Conservation (phyloP, 2,113 vertebrate species). For the Muscicapa adusta region DNA sequence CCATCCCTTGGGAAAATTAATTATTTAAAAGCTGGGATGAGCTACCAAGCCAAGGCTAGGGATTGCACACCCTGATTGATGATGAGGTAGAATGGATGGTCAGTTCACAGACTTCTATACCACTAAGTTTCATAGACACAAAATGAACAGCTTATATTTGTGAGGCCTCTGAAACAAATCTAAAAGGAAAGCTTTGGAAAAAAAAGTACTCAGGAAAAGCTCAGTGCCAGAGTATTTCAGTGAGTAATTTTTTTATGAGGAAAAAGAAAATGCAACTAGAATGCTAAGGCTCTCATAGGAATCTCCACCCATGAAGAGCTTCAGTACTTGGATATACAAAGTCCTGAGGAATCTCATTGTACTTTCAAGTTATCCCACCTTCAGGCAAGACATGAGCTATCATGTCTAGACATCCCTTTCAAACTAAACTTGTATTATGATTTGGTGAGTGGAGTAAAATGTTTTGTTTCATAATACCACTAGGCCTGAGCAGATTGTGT, state of each 20-base stretch:
- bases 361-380: background rate
- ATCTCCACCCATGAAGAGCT: background rate
- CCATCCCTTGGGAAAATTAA: background rate
- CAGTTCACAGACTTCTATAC: background rate
- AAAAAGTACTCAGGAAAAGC: background rate
- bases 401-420: background rate
- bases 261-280: background rate
- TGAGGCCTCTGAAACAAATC: background rate
- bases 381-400: background rate
- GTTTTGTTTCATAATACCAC: background rate
- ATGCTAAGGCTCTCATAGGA: background rate
- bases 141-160: background rate
- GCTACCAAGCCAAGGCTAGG: background rate
- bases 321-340: background rate
- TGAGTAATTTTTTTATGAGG: background rate
- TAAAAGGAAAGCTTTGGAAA: background rate
- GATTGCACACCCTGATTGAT: accelerated
- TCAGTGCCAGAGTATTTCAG: background rate
- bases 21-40: background rate
- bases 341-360: background rate
- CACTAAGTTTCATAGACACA: background rate
- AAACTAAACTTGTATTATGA: background rate
- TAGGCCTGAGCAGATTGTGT: background rate
- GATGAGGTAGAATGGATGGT: accelerated
- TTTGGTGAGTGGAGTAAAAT: background rate